Conservation (phyloP, 2,888 invertebrate species). For the Heterodera filipjevi region DNA sequence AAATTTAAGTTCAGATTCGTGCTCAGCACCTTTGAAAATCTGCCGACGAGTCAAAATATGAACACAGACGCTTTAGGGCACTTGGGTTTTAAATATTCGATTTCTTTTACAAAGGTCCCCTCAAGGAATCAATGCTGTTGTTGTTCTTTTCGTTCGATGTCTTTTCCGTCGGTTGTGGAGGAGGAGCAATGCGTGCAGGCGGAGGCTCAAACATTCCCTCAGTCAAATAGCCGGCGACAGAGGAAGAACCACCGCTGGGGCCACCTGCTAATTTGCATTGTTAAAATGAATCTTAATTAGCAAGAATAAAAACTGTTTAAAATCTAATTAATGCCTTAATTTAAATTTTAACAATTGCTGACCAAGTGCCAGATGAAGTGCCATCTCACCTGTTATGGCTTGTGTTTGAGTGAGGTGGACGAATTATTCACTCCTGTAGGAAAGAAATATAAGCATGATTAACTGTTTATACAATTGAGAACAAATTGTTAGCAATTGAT, state of each 20-base stretch:
- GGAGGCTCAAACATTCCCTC: conserved; percentile 56
- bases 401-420: conserved; percentile 68
- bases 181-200: conserved; percentile 38
- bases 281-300: too few relatives aligned
- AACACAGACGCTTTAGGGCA: neutral
- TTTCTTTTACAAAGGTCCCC: neutral
- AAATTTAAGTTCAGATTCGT: too few relatives aligned
- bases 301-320: too few relatives aligned
- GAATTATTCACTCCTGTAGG: conserved; percentile 69
- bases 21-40: too few relatives aligned
- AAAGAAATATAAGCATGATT: too few relatives aligned
- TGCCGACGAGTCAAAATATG: neutral
- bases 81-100: neutral
- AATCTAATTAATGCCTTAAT: too few relatives aligned
- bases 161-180: conserved; percentile 26
- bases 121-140: neutral
- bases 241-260: conserved; percentile 39
- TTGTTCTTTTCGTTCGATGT: neutral
- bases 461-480: too few relatives aligned
- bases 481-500: too few relatives aligned
- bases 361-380: too few relatives aligned
- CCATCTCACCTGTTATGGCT: conserved; percentile 60
- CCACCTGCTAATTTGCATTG: conserved; percentile 37
- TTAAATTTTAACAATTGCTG: too few relatives aligned
- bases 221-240: conserved; percentile 58